Percentiles rank a stretch among this genome's conserved stretches.
These are phyloP conservation scores for Gymnocephalus cernua DNA, from an alignment of 2,113 vertebrate genomes.

Conservation along the genomic window DNA sequence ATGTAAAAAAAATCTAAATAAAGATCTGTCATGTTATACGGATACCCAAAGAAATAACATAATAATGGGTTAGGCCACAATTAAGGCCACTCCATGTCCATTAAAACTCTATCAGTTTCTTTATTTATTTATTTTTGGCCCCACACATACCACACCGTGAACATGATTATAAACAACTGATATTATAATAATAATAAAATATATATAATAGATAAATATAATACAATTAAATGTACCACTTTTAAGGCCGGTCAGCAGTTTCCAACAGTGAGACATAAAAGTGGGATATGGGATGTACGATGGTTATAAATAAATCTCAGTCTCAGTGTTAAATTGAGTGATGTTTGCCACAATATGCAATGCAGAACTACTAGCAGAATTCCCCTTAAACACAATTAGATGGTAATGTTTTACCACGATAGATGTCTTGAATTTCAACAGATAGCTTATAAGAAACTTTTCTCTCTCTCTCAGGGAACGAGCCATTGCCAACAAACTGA, in stretches of 20 bases:
- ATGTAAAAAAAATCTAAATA: background rate
- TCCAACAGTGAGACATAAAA: background rate
- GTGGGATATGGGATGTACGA: background rate
- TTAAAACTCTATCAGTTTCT: background rate
- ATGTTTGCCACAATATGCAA: background rate
- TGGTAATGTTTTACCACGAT: background rate
- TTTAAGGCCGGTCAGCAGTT: background rate
- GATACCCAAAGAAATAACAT: background rate
- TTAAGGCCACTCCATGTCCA: no score
- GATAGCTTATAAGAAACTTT: background rate
- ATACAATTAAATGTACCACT: background rate
- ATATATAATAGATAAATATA: no score
- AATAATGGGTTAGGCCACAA: background rate
- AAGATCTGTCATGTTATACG: background rate
- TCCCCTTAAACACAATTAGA: background rate
- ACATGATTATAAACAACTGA: background rate
- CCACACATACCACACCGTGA: background rate
- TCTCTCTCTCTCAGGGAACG: constrained; percentile 84
- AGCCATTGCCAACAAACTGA: constrained; percentile 88
- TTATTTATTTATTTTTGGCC: background rate
- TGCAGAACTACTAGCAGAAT: background rate
- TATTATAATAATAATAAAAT: background rate
- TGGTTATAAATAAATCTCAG: background rate
- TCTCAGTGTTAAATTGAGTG: background rate
- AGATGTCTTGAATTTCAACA: background rate